A percentile compares a stretch with the other conserved stretches of the same genome.
These are phyloP conservation scores for Pomacea maculata DNA, from an alignment of 1,140 invertebrate species.

Conservation along the genomic window DNA sequence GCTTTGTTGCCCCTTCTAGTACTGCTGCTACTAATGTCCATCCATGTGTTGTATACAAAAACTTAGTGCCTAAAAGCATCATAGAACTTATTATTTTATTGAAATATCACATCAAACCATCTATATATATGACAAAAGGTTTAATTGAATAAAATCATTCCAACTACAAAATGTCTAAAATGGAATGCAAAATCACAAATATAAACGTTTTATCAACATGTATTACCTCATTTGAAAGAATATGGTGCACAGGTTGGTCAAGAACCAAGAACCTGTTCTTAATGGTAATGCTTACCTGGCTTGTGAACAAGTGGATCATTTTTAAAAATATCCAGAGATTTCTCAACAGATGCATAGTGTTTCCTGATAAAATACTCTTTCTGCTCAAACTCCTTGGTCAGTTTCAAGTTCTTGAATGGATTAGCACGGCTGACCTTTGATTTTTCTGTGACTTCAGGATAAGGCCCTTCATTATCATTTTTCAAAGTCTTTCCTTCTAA, in stretches of 20 bases:
- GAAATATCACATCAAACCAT: conserved; percentile 13
- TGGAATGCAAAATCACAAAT: too few relatives aligned
- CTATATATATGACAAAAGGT: conserved; percentile 16
- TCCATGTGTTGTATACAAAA: conserved; percentile 72
- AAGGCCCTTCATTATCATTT: too few relatives aligned
- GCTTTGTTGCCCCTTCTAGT: conserved; percentile 68
- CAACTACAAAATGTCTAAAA: too few relatives aligned
- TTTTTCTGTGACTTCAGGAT: too few relatives aligned
- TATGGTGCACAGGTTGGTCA: too few relatives aligned
- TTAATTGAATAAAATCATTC: too few relatives aligned
- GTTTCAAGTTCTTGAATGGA: too few relatives aligned
- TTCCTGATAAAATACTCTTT: conserved; percentile 66
- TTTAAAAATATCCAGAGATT: conserved; percentile 71
- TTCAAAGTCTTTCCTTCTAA: conserved; percentile 10
- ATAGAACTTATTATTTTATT: not conserved
- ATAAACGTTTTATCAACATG: too few relatives aligned
- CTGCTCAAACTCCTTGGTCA: conserved; percentile 36
- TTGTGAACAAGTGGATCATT: conserved; percentile 71
- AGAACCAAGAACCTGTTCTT: too few relatives aligned
- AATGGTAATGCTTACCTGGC: conserved; percentile 67
- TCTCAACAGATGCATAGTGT: conserved; percentile 65
- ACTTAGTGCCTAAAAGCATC: conserved; percentile 66
- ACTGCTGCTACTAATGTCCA: conserved; percentile 73
- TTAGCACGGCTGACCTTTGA: too few relatives aligned
- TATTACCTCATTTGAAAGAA: too few relatives aligned